phyloP scores from a whole-genome alignment of 2,888 invertebrate species.

The Andrena flavipes region DNA sequence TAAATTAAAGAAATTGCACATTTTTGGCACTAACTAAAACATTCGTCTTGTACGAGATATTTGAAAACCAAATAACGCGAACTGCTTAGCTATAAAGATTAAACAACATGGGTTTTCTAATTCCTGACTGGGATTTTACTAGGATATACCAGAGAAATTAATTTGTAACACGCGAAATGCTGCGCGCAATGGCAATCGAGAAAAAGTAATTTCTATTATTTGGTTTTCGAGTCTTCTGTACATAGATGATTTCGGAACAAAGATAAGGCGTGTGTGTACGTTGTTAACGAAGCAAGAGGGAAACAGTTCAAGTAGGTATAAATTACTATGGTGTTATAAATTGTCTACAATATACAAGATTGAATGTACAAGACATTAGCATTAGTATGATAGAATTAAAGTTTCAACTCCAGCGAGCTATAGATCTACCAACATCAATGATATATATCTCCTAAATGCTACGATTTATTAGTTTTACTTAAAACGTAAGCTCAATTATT shows the following conservation, averaged over 20 bases:
- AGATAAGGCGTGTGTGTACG: slow-evolving; percentile 17
- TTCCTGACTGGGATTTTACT: slow-evolving; percentile 15
- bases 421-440: slow-evolving; percentile 52
- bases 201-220: slow-evolving; percentile 29
- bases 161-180: slow-evolving; percentile 30
- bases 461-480: slow-evolving; percentile 44
- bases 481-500: slow-evolving; percentile 53
- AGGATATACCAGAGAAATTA: slow-evolving; percentile 15
- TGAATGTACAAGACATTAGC: slow-evolving; percentile 65
- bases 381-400: slow-evolving; percentile 54
- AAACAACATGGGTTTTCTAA: slow-evolving; percentile 15
- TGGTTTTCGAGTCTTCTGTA: slow-evolving; percentile 51
- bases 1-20: slow-evolving; percentile 62
- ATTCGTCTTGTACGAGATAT: slow-evolving; percentile 32
- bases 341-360: slow-evolving; percentile 69
- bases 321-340: slow-evolving; percentile 66
- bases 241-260: slow-evolving; percentile 37
- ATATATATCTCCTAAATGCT: slow-evolving; percentile 46
- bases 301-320: slow-evolving; percentile 51
- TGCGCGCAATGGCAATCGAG: slow-evolving; percentile 47
- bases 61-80: slow-evolving; percentile 45
- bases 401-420: slow-evolving; percentile 57
- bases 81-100: slow-evolving; percentile 14
- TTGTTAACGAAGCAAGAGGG: slow-evolving; percentile 54
- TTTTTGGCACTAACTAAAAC: slow-evolving; percentile 51